Base-by-base conservation (phyloP, 2,888 invertebrate species). In the Apantesis nais region DNA sequence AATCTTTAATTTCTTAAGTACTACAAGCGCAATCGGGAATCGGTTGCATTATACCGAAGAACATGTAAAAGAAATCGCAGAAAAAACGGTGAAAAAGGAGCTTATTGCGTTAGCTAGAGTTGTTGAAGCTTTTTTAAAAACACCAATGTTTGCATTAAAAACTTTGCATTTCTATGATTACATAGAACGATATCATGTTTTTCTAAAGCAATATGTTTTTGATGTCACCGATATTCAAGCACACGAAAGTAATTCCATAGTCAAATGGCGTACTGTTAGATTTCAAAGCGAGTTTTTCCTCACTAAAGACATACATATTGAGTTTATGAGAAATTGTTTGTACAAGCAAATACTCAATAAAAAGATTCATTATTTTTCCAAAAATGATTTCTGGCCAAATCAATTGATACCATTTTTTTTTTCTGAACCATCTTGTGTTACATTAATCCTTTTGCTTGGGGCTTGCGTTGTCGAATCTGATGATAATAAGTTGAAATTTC, bases 71-170 rank as follows among this genome's bases (percentile, higher is more conserved):
- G 14, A 12, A 25, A 11, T 55, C 0, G 25, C 55, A 25, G 14
- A 55, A 25, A 25, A 1, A 14, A 14, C 5, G 4, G 5, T 55
- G 0, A 5, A 55, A 14, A 55, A 55, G 4, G 55, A 55, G 14
- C 25, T 55, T 5, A 5, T 11, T 12, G 9, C 0, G 25, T 1
- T 25, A 12, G 55, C 55, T 55, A 25, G 25, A 12, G 14, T 12
- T 55, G 1, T 55, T 12, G 25, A 25, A 25, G 5, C 55, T 25
- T 25, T 12, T 55, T 25, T 55, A 12, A 4, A 25, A 12, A 4
- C 12, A 25, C 12, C 25, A 25, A 12, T 14, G 5, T 0, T 0
- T 3, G 0, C 25, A 4, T 4, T 1, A 2, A 25, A 2, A 14
- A 25, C 25, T n/a, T 0, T n/a, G 48, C 22, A 11, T 52, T 52